Conservation (phyloP, 2,113 vertebrate species). For the Tringa solitaria region DNA sequence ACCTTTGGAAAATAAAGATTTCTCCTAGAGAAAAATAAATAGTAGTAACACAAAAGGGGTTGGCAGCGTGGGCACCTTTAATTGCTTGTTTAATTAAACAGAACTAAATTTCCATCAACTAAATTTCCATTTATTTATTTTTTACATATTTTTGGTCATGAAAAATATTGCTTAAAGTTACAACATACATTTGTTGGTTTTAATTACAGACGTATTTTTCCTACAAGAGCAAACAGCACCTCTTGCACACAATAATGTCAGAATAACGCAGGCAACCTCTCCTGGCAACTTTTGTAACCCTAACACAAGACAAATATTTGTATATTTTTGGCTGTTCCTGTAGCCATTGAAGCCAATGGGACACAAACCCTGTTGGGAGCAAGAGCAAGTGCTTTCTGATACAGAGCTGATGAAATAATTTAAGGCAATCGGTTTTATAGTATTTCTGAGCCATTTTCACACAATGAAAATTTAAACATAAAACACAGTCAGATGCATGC, state of each 20-base stretch:
- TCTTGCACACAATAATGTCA: background rate
- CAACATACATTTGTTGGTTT: background rate
- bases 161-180: background rate
- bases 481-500: no score
- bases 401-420: background rate
- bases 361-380: rapidly evolving
- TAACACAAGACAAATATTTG: background rate
- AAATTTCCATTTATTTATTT: background rate
- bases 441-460: background rate
- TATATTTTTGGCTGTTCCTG: background rate
- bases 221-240: background rate
- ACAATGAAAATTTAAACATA: background rate
- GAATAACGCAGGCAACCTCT: background rate
- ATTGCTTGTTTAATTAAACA: background rate
- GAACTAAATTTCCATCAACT: background rate
- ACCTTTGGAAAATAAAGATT: constrained; percentile 58
- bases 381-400: background rate
- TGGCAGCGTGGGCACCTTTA: background rate
- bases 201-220: background rate
- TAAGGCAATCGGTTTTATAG: background rate
- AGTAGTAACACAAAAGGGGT: background rate
- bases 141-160: background rate
- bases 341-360: background rate
- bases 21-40: constrained; percentile 53
- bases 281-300: background rate